Percentiles rank a stretch among this genome's conserved stretches.
phyloP scores from a whole-genome alignment of 2,888 invertebrate genomes.

The Odontocolon sp. region DNA sequence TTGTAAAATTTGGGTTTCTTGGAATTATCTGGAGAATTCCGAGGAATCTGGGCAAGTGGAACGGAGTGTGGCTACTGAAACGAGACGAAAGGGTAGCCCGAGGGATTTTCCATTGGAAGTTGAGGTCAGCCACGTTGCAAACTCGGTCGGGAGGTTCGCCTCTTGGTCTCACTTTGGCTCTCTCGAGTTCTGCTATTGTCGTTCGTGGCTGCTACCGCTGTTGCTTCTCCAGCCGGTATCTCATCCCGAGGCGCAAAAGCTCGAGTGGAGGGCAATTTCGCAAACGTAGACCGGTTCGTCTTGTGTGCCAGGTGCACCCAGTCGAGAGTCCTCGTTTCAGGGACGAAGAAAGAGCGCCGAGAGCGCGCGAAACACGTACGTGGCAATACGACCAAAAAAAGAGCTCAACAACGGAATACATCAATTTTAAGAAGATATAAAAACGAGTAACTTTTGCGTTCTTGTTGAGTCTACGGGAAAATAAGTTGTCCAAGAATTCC shows the following conservation, averaged over 20 bases:
- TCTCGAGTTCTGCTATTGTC: constrained; percentile 8
- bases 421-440: too few relatives aligned
- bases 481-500: too few relatives aligned
- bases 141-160: background rate
- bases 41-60: constrained; percentile 2
- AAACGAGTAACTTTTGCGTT: too few relatives aligned
- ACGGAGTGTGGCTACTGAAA: background rate
- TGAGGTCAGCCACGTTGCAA: background rate
- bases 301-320: background rate
- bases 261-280: background rate
- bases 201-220: background rate
- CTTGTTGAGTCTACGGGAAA: too few relatives aligned
- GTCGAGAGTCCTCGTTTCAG: background rate
- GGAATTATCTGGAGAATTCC: background rate
- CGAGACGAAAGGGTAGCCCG: background rate
- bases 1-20: background rate
- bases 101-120: background rate
- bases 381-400: too few relatives aligned
- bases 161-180: background rate
- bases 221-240: background rate
- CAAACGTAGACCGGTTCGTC: background rate
- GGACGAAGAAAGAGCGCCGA: background rate
- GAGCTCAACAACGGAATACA: too few relatives aligned
- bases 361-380: too few relatives aligned
- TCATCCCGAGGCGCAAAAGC: background rate